Base-by-base conservation (phyloP, 2,888 invertebrate genomes). In the Tinea pellionella region DNA sequence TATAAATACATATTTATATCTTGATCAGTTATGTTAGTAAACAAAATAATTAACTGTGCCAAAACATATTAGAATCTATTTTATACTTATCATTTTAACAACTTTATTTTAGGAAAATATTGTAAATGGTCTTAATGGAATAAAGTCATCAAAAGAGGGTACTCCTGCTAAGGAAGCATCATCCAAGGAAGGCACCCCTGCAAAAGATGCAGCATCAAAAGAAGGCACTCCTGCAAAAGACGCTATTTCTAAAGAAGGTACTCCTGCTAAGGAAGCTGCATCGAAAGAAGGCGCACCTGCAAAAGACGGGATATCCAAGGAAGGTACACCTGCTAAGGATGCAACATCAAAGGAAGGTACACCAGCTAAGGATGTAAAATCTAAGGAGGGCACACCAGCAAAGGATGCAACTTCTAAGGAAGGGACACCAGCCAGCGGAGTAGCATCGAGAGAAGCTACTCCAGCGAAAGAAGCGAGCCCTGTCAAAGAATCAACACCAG, bases 101-200 rank as follows among this genome's bases (percentile, higher is more conserved):
- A 47, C n/a, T 47, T 47, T 47, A 37, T 75, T 75, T 58, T 70
- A 80, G 75, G 69, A 71, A 66, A 73, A 73, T 63, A 68, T 76
- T 65, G 64, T 78, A 18, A 84, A 84, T 76, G 84, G 88, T 62
- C 77, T 79, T 63, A 77, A 74, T 62, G 57, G 30, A 29, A 24
- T 55, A 43, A 30, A 55, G 24, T 13, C 69, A 64, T 65, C 64
- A 24, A 70, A 70, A 53, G 70, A 69, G 59, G 65, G 61, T 56
- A 66, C 72, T 42, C 71, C 71, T 9, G 53, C 32, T 15, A 32
- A 55, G 11, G 55, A 55, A 19, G 15, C 56, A 12, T 16, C 15
- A 32, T 43, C 18, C 7, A 53, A 53, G 32, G 60, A 60, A 42
- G 42, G 59, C 2, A 59, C 59, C 4, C 59, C 59, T 18, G 37